Evolutionary conservation across 2,113 vertebrate genomes (phyloP), one percentile per base, ranked within the genome.

Genomic region (Brachirus orientalis): DNA sequence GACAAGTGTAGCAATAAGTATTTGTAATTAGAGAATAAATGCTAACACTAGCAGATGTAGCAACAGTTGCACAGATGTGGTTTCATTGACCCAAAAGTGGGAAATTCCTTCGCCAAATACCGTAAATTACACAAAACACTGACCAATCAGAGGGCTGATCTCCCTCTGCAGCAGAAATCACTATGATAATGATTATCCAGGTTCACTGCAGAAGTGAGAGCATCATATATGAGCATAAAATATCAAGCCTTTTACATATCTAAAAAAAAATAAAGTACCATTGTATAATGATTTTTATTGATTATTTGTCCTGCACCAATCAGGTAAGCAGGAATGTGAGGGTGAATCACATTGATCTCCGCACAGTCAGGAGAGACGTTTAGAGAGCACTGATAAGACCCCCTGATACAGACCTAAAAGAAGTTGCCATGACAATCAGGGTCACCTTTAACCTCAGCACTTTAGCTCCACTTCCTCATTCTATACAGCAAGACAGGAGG

Each of bases 371-470:
- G 41, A 14, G 53, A 75, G 48, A 60, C 2, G 38, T 84, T 87
- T 37, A 67, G 70, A 64, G 44, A 74, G 65, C 22, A 5, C 69
- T 73, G 88, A 90, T 87, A 88, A 87, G 77, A 69, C n/a, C 73
- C 64, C 67, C 60, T 16, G 72, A 86, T 69, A 87, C 78, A 56
- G 76, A 66, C 79, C 81, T 52, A 16, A 80, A 75, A 83, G 65
- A 20, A 56, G 75, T 73, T 70, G 20, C 75, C 67, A 17, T 67
- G 77, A 58, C 79, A 69, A 82, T 69, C 67, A 3, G 3, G 2
- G 10, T 82, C 73, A 83, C 87, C 85, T 89, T 89, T 88, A 40
- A 88, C 87, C 89, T 54, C 56, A 10, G 66, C 61, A 19, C 72
- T 82, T 64, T 67, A 46, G 75, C 76, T 68, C 41, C 44, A 79